These are phyloP conservation scores for Squalus acanthias DNA, from an alignment of 2,797 vertebrate genomes.

Conservation along the genomic window DNA sequence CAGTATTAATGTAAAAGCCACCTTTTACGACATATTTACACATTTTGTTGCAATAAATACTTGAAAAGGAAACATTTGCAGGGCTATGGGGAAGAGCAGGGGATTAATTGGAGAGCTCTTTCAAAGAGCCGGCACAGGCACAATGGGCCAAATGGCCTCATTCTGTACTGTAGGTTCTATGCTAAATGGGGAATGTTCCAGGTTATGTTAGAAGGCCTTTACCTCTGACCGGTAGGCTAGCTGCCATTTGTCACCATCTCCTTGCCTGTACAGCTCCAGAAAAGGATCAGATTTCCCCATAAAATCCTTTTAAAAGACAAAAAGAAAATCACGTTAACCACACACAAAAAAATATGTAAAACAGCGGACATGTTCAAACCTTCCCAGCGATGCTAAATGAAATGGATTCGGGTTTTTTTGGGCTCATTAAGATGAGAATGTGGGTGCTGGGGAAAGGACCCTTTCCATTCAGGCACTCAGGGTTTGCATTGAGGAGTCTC, in stretches of 20 bases:
- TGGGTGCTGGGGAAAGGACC: not conserved
- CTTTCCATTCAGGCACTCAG: not conserved
- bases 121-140: not conserved
- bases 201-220: not conserved
- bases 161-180: not conserved
- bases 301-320: conserved; percentile 65
- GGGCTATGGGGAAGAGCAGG: not conserved
- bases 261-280: conserved; percentile 78
- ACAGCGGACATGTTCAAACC: not conserved
- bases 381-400: not conserved
- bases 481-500: not conserved
- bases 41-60: not conserved
- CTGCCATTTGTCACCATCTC: conserved; percentile 74
- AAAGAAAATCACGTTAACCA: not conserved
- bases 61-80: not conserved
- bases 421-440: not conserved
- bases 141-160: not conserved
- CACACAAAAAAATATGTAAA: not conserved
- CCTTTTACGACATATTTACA: not conserved
- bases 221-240: conserved; percentile 86
- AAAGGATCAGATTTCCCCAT: conserved; percentile 90
- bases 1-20: not conserved
- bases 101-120: not conserved
- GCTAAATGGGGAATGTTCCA: not conserved
- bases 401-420: not conserved